phyloP scores from a whole-genome alignment of 2,888 invertebrate genomes.

The Nymphalis polychloros region DNA sequence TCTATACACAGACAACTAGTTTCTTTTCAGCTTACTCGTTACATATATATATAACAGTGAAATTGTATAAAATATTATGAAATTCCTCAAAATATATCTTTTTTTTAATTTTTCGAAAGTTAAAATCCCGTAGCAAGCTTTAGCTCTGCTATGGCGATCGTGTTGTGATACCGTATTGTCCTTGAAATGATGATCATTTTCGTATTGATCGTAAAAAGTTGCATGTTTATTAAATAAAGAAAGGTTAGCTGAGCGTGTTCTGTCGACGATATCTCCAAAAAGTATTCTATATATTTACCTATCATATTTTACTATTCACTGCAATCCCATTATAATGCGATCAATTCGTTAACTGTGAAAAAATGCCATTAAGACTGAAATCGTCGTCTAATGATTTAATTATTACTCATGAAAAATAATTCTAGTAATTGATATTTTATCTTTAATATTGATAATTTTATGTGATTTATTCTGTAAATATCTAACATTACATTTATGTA shows the following conservation, averaged over 20 bases:
- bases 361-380: neutral
- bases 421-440: no score
- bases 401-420: no score
- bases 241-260: constrained; percentile 16
- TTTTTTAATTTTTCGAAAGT: neutral
- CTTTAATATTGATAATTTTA: no score
- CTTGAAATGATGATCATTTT: constrained; percentile 36
- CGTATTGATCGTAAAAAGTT: constrained; percentile 38
- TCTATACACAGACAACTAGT: no score
- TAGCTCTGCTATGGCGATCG: constrained; percentile 12
- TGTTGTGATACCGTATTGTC: constrained; percentile 22
- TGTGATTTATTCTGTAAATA: no score
- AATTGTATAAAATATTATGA: no score
- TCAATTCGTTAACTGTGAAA: neutral
- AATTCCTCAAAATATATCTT: no score
- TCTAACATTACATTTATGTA: no score
- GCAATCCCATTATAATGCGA: neutral
- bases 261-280: constrained; percentile 29
- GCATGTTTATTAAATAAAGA: constrained; percentile 32
- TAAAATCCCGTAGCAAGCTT: constrained; percentile 12
- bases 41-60: no score
- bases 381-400: no score
- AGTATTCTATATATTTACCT: neutral
- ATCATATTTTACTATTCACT: neutral
- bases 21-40: neutral